phyloP scores from a whole-genome alignment of 1,140 invertebrate genomes.

The Bombyx mori region DNA sequence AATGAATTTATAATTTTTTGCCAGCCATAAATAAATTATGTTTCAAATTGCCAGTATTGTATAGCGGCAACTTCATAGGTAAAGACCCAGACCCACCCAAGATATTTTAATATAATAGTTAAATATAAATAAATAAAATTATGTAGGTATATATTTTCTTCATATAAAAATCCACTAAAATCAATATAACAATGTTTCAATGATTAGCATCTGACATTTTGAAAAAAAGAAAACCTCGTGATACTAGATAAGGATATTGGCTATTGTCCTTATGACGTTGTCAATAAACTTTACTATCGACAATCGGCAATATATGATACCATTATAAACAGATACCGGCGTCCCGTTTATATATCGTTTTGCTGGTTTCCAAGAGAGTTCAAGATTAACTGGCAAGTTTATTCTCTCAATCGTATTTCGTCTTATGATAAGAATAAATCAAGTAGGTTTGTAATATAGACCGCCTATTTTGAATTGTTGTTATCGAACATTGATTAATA shows the following conservation, averaged over 20 bases:
- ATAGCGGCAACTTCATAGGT: no score
- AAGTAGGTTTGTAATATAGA: slow-evolving; percentile 41
- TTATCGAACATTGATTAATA: slow-evolving; percentile 68
- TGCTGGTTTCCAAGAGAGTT: slow-evolving; percentile 4
- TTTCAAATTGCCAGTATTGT: no score
- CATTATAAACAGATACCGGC: slow-evolving; percentile 16
- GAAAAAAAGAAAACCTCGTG: not conserved
- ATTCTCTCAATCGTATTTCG: slow-evolving; percentile 26
- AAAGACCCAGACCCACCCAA: no score
- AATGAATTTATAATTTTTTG: no score
- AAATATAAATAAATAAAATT: no score
- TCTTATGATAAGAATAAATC: slow-evolving; percentile 48
- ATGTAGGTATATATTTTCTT: no score
- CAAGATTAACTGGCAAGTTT: slow-evolving; percentile 21
- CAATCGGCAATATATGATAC: slow-evolving; percentile 32
- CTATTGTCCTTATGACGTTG: slow-evolving; percentile 39
- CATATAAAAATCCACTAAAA: no score
- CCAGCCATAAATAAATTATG: no score
- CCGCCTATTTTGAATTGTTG: slow-evolving; percentile 29
- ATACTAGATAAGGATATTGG: slow-evolving; percentile 30
- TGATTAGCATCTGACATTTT: no score
- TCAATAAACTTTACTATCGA: slow-evolving; percentile 34
- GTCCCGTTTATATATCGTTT: slow-evolving; percentile 1
- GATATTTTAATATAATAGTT: no score
- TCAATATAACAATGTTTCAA: no score